Evolutionary conservation across 2,888 invertebrate species (phyloP), one percentile per base, ranked within the genome.

Genomic region (Synergus umbraculus): DNA sequence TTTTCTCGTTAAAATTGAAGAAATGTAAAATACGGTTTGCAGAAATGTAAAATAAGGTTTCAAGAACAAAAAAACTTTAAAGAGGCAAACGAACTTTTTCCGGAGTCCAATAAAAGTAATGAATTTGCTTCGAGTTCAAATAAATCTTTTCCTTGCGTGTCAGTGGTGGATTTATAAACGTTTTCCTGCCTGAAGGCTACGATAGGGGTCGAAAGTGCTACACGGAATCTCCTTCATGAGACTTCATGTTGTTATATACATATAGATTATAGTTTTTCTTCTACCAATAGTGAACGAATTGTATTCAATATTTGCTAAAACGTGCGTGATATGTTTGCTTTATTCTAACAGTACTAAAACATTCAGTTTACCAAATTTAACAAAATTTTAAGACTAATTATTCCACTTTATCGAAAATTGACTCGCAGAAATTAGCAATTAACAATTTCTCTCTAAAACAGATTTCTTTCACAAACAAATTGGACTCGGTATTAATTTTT

Each of bases 81-180:
- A 29, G 29, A 49, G 46, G 46, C 18, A 46, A 46, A 46, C 10
- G 29, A 22, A 29, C 29, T 49, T 69, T 69, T 13, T 2, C 18
- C 12, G 44, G 22, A 43, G 67, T 1, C 13, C 46, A 44, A 22
- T 15, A 43, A 43, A 54, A 29, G 46, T 69, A 73, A 73, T 73
- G 73, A 54, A 73, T 73, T 73, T 49, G 49, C 54, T 73, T 73
- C 13, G 46, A 73, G 49, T 73, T 73, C 12, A 69, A 73, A 73
- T 29, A 54, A 73, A 73, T 54, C 73, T 73, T 54, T 73, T 54
- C 49, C 49, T 73, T 73, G 73, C 73, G 73, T 73, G 73, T 54
- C 49, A 46, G 54, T 54, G 29, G 46, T 54, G 37, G 49, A 49
- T 73, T 73, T 49, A 73, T 22, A 73, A 73, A 73, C n/a, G 44